A percentile compares a stretch with the other conserved stretches of the same genome.
These are phyloP conservation scores for Grallaria varia DNA, from an alignment of 2,113 vertebrate species.

Conservation along the genomic window DNA sequence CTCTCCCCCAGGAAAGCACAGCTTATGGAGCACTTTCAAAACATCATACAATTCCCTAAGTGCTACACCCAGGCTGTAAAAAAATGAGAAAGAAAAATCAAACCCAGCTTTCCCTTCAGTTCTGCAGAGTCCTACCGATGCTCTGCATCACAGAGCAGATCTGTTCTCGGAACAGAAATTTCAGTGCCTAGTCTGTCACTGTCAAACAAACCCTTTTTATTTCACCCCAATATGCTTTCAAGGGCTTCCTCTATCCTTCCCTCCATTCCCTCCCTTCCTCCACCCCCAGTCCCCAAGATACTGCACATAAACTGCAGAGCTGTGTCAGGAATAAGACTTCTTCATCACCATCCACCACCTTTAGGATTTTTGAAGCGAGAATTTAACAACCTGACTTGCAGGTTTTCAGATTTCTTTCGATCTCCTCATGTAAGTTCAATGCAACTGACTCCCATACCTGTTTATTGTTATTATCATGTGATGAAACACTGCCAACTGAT, in stretches of 20 bases:
- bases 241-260: background rate
- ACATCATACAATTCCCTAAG: background rate
- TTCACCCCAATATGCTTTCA: constrained; percentile 12
- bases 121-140: background rate
- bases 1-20: background rate
- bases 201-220: constrained; percentile 27
- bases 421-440: background rate
- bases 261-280: background rate
- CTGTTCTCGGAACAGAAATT: background rate
- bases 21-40: background rate
- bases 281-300: background rate
- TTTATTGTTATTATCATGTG: background rate
- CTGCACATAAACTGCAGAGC: background rate
- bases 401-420: background rate
- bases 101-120: background rate
- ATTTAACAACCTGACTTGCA: background rate
- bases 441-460: background rate
- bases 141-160: constrained; percentile 28
- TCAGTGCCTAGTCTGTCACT: constrained; percentile 25
- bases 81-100: background rate
- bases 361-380: background rate
- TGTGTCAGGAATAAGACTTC: background rate
- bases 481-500: background rate
- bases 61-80: background rate
- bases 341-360: background rate